Percentiles rank a stretch among this genome's conserved stretches.
phyloP scores from a whole-genome alignment of 1,140 invertebrate species.

The Magallana angulata region DNA sequence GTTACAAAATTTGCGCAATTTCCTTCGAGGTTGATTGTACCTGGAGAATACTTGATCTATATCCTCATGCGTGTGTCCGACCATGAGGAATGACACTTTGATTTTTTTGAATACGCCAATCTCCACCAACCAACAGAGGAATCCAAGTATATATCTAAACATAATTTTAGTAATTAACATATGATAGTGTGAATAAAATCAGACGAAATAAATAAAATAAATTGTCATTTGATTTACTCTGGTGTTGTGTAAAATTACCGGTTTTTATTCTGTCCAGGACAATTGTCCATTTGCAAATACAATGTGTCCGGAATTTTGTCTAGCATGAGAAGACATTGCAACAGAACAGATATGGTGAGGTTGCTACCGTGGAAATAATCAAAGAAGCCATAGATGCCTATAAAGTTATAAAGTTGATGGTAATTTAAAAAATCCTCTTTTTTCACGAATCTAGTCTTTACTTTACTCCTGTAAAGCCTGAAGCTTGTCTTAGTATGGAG shows the following conservation, averaged over 20 bases:
- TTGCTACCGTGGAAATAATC: constrained; percentile 34
- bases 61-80: constrained; percentile 56
- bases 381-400: constrained; percentile 40
- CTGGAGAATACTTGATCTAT: constrained; percentile 54
- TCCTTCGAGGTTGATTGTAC: neutral
- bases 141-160: constrained; percentile 47
- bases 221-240: neutral
- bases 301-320: neutral
- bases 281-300: constrained; percentile 47
- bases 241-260: neutral
- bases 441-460: too few relatives aligned
- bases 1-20: too few relatives aligned
- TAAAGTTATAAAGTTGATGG: neutral
- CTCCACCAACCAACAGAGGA: constrained; percentile 41
- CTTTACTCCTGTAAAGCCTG: too few relatives aligned
- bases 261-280: constrained; percentile 40
- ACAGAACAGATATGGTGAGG: neutral
- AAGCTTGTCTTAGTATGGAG: too few relatives aligned
- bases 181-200: neutral
- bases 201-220: neutral
- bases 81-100: constrained; percentile 51
- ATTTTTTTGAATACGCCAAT: constrained; percentile 45
- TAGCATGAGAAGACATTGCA: neutral
- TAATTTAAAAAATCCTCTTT: neutral
- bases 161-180: neutral